Conservation (phyloP, 2,113 vertebrate genomes). For the Conger conger region DNA sequence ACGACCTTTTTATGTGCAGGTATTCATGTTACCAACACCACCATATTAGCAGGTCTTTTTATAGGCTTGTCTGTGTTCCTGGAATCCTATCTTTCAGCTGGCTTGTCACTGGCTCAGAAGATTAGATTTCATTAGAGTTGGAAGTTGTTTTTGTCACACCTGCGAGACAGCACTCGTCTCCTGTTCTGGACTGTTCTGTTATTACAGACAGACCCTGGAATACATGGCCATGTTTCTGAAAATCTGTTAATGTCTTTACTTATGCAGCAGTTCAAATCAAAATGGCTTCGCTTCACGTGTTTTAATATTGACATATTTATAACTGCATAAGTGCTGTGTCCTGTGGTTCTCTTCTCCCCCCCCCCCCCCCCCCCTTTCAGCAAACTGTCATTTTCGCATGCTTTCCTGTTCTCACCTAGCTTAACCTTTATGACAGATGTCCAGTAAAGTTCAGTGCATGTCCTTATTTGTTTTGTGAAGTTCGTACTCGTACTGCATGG, state of each 20-base stretch:
- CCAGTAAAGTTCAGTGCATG: no score
- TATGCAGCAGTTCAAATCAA: background rate
- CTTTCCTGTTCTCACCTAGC: background rate
- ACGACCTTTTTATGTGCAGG: slow-evolving; percentile 11
- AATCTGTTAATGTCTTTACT: background rate
- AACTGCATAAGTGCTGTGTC: no score
- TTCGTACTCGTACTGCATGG: background rate
- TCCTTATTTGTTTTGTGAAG: background rate
- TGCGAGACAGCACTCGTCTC: background rate
- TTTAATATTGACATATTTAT: no score
- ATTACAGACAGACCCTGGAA: no score
- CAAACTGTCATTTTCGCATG: background rate
- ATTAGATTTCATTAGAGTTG: slow-evolving; percentile 53
- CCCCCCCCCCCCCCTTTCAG: no score
- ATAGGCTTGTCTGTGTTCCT: slow-evolving; percentile 63
- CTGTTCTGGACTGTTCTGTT: background rate
- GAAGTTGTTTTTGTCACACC: slow-evolving; percentile 32
- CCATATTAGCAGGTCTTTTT: slow-evolving; percentile 60
- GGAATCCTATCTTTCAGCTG: slow-evolving; percentile 53
- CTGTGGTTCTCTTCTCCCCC: background rate
- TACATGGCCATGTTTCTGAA: no score
- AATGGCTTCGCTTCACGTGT: background rate
- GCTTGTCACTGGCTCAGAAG: slow-evolving; percentile 46
- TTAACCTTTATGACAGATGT: background rate
- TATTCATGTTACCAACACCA: slow-evolving; percentile 44